Conservation (phyloP, 2,797 vertebrate species). For the Sebastes trivittatus region DNA sequence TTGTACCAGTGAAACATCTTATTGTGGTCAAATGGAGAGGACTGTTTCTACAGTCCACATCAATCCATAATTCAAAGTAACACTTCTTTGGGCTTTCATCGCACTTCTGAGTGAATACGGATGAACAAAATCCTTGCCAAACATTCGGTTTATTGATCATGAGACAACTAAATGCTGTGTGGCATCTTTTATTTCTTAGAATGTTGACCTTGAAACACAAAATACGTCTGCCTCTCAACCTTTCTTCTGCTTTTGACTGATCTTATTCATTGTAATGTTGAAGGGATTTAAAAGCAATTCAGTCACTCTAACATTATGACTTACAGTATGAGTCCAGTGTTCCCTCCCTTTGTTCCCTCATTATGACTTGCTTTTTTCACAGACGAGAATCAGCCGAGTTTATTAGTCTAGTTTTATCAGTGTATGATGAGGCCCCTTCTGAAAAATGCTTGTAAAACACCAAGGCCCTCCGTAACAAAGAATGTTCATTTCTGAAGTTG, state of each 20-base stretch:
- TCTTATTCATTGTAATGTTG: background rate
- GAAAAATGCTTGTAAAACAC: slow-evolving; percentile 78
- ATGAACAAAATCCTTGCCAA: background rate
- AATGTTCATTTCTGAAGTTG: slow-evolving; percentile 62
- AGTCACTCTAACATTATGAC: background rate
- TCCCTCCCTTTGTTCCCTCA: slow-evolving; percentile 38
- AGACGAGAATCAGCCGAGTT: slow-evolving; percentile 63
- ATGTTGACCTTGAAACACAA: slow-evolving; percentile 2
- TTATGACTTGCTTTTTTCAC: slow-evolving; percentile 51
- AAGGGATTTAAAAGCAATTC: background rate
- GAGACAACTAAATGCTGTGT: background rate
- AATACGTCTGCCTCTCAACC: background rate
- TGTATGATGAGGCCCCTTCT: slow-evolving; percentile 71
- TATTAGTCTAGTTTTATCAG: slow-evolving; percentile 71
- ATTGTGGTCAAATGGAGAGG: slow-evolving; percentile 15
- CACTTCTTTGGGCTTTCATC: slow-evolving; percentile 20
- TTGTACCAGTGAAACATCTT: slow-evolving; percentile 38
- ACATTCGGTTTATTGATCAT: slow-evolving; percentile 13
- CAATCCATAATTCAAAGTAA: slow-evolving; percentile 23
- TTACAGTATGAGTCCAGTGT: slow-evolving; percentile 8
- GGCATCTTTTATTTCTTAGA: background rate
- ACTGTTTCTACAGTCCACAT: slow-evolving; percentile 25
- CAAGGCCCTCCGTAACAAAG: slow-evolving; percentile 53
- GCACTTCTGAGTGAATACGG: slow-evolving; percentile 9
- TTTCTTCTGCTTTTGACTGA: background rate